These are phyloP conservation scores for Drosophila phalerata DNA, from an alignment of 2,888 invertebrate genomes.

Conservation along the genomic window DNA sequence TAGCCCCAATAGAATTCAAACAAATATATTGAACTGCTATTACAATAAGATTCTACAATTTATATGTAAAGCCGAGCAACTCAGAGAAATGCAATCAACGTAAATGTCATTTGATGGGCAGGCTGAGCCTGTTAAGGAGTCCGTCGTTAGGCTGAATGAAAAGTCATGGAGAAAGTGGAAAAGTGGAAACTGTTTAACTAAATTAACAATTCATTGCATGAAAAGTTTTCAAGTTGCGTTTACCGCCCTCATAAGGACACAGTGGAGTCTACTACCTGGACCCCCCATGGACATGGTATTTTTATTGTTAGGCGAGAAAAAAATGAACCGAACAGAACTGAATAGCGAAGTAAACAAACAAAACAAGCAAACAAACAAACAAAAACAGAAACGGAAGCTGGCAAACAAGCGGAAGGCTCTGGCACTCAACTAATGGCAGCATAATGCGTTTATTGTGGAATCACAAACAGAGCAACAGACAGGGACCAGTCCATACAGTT, in stretches of 20 bases:
- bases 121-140: conserved; percentile 56
- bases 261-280: conserved; percentile 20
- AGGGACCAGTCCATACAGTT: conserved; percentile 3
- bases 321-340: conserved; percentile 28
- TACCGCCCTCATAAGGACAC: conserved; percentile 19
- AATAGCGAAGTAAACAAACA: conserved; percentile 48
- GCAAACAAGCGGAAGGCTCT: conserved; percentile 79
- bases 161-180: conserved; percentile 19
- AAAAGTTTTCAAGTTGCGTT: conserved; percentile 60
- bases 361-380: conserved; percentile 45
- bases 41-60: conserved; percentile 18
- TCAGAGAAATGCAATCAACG: conserved; percentile 63
- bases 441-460: conserved; percentile 81
- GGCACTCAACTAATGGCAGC: conserved; percentile 81
- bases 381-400: conserved; percentile 71
- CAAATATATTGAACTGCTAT: conserved; percentile 18
- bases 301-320: conserved; percentile 66
- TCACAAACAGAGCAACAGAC: conserved; percentile 45
- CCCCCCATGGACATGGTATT: conserved; percentile 48
- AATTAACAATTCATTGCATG: conserved; percentile 78
- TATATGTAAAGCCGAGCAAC: conserved; percentile 4
- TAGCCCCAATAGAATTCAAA: not conserved
- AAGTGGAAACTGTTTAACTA: conserved; percentile 65
- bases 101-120: conserved; percentile 56
- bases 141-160: conserved; percentile 51